These are phyloP conservation scores for Cephus rjabovi DNA, from an alignment of 2,888 invertebrate species.

Conservation along the genomic window DNA sequence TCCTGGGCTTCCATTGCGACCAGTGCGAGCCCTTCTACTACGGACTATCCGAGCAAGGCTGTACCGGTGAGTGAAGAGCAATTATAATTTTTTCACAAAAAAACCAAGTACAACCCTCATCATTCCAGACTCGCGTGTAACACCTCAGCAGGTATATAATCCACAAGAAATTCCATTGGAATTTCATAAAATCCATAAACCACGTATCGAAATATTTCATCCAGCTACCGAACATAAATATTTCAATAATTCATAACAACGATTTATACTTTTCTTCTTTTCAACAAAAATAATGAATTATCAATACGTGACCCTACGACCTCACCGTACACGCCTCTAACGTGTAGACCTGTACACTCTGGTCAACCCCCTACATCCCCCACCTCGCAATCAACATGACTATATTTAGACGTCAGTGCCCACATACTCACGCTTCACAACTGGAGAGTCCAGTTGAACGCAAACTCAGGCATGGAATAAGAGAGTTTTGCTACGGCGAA, in stretches of 20 bases:
- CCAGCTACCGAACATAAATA: not conserved
- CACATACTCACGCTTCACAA: not conserved
- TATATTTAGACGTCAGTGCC: slow-evolving; percentile 4
- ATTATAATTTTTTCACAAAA: slow-evolving; percentile 5
- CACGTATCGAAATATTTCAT: not conserved
- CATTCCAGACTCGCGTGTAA: too few relatives aligned
- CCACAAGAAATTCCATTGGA: not conserved
- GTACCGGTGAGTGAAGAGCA: slow-evolving; percentile 73
- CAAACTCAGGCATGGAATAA: not conserved
- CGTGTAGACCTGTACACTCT: too few relatives aligned
- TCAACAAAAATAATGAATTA: not conserved
- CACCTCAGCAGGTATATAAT: too few relatives aligned
- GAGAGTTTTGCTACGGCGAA: slow-evolving; percentile 10
- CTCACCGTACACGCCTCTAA: not conserved
- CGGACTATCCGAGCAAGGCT: slow-evolving; percentile 76
- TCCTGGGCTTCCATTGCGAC: slow-evolving; percentile 82
- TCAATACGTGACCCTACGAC: not conserved
- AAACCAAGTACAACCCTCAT: too few relatives aligned
- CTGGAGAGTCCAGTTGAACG: not conserved
- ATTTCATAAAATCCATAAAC: not conserved
- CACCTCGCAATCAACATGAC: too few relatives aligned
- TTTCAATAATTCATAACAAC: not conserved
- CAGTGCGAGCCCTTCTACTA: slow-evolving; percentile 79
- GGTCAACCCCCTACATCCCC: too few relatives aligned
- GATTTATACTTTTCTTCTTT: not conserved